Conservation (phyloP, 2,888 invertebrate species). For the Amblyjoppa fuscipennis region DNA sequence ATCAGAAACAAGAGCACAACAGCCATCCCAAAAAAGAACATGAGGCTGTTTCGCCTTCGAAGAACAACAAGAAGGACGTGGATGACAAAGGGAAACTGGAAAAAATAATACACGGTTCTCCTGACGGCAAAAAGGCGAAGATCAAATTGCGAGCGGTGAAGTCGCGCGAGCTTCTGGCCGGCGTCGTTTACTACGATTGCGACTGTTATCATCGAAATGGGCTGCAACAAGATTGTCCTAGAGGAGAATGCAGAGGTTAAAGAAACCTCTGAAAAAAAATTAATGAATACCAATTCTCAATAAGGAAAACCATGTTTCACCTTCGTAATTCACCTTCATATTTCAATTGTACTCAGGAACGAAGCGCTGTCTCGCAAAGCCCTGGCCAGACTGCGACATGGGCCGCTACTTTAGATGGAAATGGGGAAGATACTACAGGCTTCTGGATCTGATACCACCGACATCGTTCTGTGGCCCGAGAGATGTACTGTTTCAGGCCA, state of each 20-base stretch:
- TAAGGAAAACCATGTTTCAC: not conserved
- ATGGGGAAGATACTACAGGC: constrained; percentile 68
- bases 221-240: constrained; percentile 87
- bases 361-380: constrained; percentile 62
- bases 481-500: constrained; percentile 40
- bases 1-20: constrained; percentile 21
- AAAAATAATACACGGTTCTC: not conserved
- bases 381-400: constrained; percentile 71
- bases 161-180: constrained; percentile 86
- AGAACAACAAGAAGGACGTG: constrained; percentile 6
- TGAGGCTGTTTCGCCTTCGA: not conserved
- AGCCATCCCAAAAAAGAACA: not conserved
- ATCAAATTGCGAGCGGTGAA: constrained; percentile 81
- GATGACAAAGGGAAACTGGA: constrained; percentile 22
- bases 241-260: constrained; percentile 86
- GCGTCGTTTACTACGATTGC: constrained; percentile 87
- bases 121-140: constrained; percentile 38
- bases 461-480: constrained; percentile 68
- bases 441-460: constrained; percentile 70
- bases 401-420: constrained; percentile 69
- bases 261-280: not conserved
- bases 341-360: constrained; percentile 27
- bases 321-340: not conserved
- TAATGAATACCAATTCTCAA: not conserved
- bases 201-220: constrained; percentile 88